Evolutionary conservation across 2,797 vertebrate genomes (phyloP).

Genomic region (Crocodylus rhombifer): DNA sequence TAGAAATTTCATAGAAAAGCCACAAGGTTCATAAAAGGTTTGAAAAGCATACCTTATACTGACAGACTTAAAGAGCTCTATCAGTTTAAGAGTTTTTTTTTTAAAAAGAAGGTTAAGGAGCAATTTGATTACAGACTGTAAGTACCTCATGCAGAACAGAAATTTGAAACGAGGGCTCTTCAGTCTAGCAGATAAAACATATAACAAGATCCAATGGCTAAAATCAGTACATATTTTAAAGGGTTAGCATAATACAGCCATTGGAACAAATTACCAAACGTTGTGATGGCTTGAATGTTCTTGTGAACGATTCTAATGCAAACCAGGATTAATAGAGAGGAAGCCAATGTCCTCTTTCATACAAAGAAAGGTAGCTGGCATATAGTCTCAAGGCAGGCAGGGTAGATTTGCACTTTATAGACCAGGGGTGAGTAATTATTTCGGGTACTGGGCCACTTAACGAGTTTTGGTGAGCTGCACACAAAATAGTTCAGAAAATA

Average conservation of each 20-base stretch:
- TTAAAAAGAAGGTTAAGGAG: not conserved
- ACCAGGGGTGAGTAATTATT: too few species aligned
- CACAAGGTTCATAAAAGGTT: not conserved
- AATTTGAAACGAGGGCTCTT: not conserved
- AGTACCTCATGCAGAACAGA: not conserved
- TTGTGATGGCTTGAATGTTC: not conserved
- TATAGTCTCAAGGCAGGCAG: too few species aligned
- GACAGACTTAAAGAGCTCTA: not conserved
- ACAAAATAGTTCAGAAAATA: too few species aligned
- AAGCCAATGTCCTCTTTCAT: not conserved
- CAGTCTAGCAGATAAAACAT: not conserved
- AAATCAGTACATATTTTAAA: not conserved
- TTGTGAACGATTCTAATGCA: slow-evolving; percentile 35
- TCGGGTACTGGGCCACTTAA: too few species aligned
- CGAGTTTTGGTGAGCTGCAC: too few species aligned
- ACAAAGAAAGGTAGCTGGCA: not conserved
- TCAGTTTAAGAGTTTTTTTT: not conserved
- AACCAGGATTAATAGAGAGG: slow-evolving; percentile 33
- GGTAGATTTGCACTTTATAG: too few species aligned
- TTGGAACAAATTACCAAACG: not conserved
- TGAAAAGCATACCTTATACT: not conserved
- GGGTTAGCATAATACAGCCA: not conserved
- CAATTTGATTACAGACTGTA: not conserved
- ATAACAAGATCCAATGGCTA: not conserved
- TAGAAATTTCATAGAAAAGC: not conserved